phyloP scores from a whole-genome alignment of 2,888 invertebrate genomes.

The Cephus spinipes region DNA sequence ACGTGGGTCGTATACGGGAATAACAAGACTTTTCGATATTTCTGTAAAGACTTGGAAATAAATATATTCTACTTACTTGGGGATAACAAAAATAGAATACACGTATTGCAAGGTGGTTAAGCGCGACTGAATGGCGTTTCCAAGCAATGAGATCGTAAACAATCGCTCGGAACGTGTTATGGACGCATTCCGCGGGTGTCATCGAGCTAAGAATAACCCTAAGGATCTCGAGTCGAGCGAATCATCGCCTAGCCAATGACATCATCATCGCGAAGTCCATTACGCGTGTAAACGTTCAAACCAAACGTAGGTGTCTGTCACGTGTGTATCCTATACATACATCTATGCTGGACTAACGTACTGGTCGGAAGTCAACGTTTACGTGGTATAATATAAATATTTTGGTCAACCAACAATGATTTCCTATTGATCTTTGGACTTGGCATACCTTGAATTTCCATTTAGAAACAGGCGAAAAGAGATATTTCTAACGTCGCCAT shows the following conservation, averaged over 20 bases:
- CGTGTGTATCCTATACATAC: not conserved
- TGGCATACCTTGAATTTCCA: not conserved
- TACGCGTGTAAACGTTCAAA: not conserved
- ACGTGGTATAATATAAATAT: not conserved
- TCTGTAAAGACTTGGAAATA: not conserved
- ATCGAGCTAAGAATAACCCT: conserved; percentile 43
- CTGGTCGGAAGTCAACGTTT: not conserved
- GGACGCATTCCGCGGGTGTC: conserved; percentile 42
- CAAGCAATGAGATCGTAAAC: not conserved
- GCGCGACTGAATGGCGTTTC: not conserved
- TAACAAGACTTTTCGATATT: not conserved
- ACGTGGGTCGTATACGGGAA: not conserved
- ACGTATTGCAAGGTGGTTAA: not conserved
- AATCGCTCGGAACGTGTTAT: conserved; percentile 27
- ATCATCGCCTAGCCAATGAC: conserved; percentile 34
- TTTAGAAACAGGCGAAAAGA: not conserved
- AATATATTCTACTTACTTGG: not conserved
- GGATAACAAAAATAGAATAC: not conserved
- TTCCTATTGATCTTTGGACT: not conserved
- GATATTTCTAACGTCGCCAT: not conserved
- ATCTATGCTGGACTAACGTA: not conserved
- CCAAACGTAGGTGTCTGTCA: not conserved
- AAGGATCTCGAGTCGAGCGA: conserved; percentile 32
- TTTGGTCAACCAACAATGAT: not conserved
- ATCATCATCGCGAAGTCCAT: conserved; percentile 19